Conservation (phyloP, 2,888 invertebrate genomes). For the Caenorhabditis japonica region DNA sequence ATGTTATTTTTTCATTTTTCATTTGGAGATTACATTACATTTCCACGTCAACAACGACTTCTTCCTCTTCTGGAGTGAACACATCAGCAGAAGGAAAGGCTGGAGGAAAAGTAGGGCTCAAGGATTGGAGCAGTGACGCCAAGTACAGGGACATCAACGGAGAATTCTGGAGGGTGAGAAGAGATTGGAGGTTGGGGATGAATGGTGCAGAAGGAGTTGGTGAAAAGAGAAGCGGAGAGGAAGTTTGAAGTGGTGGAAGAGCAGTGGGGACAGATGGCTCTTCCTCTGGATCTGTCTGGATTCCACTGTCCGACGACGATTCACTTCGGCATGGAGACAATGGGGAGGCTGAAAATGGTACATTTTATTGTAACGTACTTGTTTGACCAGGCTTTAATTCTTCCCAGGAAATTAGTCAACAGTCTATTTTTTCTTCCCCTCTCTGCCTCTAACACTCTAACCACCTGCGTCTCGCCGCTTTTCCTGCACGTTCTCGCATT, state of each 20-base stretch:
- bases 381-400: too few species aligned
- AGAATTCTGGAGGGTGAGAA: conserved; percentile 35
- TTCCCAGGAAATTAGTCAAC: too few species aligned
- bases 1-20: too few species aligned
- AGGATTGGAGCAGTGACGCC: conserved; percentile 35
- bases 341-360: conserved; percentile 29
- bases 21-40: conserved; percentile 10
- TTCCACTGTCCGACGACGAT: conserved; percentile 45
- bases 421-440: too few species aligned
- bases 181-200: conserved; percentile 34
- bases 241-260: conserved; percentile 22
- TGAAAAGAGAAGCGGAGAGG: conserved; percentile 20
- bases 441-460: too few species aligned
- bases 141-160: conserved; percentile 40
- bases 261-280: conserved; percentile 4
- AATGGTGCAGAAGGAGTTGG: conserved; percentile 19
- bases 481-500: too few species aligned
- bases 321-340: conserved; percentile 46
- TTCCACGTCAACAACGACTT: conserved; percentile 40
- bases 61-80: conserved; percentile 4
- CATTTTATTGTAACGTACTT: too few species aligned
- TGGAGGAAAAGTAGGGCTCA: conserved; percentile 16
- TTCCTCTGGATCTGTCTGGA: conserved; percentile 48
- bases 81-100: conserved; percentile 11
- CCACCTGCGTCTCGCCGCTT: too few species aligned